These are phyloP conservation scores for Paralichthys olivaceus DNA, from an alignment of 2,113 vertebrate genomes.

Conservation along the genomic window DNA sequence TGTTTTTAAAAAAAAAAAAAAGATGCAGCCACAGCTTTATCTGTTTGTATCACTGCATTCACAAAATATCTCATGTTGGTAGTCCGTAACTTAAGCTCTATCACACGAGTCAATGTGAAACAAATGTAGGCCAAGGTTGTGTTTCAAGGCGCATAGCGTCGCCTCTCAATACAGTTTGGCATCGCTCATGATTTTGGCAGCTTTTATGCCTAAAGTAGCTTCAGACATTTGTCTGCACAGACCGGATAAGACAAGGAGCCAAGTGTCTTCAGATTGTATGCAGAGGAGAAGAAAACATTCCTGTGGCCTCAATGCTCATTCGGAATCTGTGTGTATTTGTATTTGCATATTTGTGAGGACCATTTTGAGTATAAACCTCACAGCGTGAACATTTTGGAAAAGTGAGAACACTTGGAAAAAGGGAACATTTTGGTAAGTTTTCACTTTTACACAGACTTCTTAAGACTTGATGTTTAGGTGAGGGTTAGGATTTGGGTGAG, in stretches of 20 bases:
- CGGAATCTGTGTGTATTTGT: too few species aligned
- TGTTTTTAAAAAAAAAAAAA: not conserved
- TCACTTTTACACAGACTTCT: too few species aligned
- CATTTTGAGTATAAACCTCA: too few species aligned
- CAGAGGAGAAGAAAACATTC: constrained; percentile 8
- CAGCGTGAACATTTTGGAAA: too few species aligned
- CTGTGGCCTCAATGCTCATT: not conserved
- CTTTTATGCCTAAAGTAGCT: constrained; percentile 43
- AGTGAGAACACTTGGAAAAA: too few species aligned
- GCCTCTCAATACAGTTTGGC: constrained; percentile 48
- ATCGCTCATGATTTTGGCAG: constrained; percentile 48
- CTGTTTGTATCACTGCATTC: too few species aligned
- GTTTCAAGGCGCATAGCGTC: constrained; percentile 40
- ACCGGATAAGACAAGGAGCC: constrained; percentile 46
- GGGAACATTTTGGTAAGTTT: too few species aligned
- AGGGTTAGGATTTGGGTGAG: too few species aligned
- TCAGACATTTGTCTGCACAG: constrained; percentile 61
- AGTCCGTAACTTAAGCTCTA: not conserved
- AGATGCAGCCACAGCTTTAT: not conserved
- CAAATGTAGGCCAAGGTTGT: constrained; percentile 26
- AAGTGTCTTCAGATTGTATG: constrained; percentile 26
- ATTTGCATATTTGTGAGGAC: too few species aligned
- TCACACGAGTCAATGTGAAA: constrained; percentile 15
- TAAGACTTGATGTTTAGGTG: too few species aligned
- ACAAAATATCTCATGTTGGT: too few species aligned